Evolutionary conservation across 1,140 invertebrate genomes (phyloP).

Genomic region (Propsilocerus akamusi): DNA sequence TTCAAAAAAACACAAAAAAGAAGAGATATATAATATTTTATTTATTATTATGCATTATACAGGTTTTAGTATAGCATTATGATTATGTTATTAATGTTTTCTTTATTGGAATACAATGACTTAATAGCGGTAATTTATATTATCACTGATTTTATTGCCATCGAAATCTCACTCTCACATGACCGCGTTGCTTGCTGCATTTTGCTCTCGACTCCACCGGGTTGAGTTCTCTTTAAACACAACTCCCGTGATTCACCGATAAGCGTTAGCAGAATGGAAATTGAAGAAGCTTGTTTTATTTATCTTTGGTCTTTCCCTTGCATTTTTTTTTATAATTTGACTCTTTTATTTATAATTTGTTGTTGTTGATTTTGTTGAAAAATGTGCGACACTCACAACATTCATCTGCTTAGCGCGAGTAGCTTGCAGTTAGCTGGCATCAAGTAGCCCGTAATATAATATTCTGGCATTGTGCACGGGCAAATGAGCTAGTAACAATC

Average conservation of each 20-base stretch:
- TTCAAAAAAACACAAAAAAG: background rate
- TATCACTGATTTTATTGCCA: constrained; percentile 3
- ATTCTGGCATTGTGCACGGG: too few relatives aligned
- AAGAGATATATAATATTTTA: too few relatives aligned
- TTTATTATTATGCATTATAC: background rate
- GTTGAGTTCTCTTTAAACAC: too few relatives aligned
- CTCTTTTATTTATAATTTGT: background rate
- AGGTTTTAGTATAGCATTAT: background rate
- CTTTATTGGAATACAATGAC: constrained; percentile 3
- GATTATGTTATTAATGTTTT: constrained; percentile 4
- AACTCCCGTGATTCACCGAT: background rate
- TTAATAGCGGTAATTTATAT: constrained; percentile 3
- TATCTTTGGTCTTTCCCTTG: background rate
- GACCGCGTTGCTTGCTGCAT: too few relatives aligned
- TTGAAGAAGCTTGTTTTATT: constrained; percentile 4
- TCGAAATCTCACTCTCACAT: constrained; percentile 1
- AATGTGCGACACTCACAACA: background rate
- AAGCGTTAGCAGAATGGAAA: background rate
- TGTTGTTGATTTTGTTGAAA: background rate
- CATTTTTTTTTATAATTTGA: background rate
- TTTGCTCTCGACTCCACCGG: too few relatives aligned
- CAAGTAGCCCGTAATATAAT: too few relatives aligned
- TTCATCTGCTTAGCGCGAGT: too few relatives aligned
- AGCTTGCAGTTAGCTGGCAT: too few relatives aligned
- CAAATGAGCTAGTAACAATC: too few relatives aligned